Conservation (phyloP, 2,113 vertebrate species). For the Xyrauchen texanus region DNA sequence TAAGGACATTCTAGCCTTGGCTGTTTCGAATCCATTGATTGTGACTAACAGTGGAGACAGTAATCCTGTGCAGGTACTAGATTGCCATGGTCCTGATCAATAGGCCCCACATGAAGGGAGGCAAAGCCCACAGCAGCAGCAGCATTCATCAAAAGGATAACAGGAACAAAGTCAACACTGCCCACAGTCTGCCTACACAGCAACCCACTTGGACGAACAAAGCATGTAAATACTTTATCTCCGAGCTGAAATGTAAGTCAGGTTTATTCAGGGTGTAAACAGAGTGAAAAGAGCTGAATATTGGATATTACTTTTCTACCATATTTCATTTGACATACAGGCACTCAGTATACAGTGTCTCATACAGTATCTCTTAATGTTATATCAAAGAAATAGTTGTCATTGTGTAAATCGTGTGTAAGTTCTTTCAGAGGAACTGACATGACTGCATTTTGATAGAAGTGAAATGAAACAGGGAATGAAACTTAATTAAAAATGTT, state of each 20-base stretch:
- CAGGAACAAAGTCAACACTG: slow-evolving; percentile 33
- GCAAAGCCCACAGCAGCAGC: slow-evolving; percentile 34
- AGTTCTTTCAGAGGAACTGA: too few relatives aligned
- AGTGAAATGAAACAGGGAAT: too few relatives aligned
- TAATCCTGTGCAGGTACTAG: slow-evolving; percentile 40
- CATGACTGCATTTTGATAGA: too few relatives aligned
- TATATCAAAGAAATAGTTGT: neutral
- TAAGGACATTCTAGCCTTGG: slow-evolving; percentile 21
- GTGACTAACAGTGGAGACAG: slow-evolving; percentile 39
- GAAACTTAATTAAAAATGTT: too few relatives aligned
- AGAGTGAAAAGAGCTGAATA: neutral
- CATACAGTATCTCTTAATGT: neutral
- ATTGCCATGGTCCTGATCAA: slow-evolving; percentile 36
- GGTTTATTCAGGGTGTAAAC: slow-evolving; percentile 25
- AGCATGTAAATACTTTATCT: slow-evolving; percentile 38
- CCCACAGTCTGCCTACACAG: slow-evolving; percentile 35
- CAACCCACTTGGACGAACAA: slow-evolving; percentile 15
- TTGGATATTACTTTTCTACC: neutral
- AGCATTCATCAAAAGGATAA: slow-evolving; percentile 41
- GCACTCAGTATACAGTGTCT: neutral
- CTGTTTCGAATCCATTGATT: slow-evolving; percentile 30
- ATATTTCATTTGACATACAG: neutral
- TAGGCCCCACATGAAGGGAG: slow-evolving; percentile 39
- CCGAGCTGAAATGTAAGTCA: slow-evolving; percentile 26
- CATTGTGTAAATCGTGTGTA: neutral